Evolutionary conservation across 2,113 vertebrate genomes (phyloP).

Genomic region (Greenwoodochromis staneri): DNA sequence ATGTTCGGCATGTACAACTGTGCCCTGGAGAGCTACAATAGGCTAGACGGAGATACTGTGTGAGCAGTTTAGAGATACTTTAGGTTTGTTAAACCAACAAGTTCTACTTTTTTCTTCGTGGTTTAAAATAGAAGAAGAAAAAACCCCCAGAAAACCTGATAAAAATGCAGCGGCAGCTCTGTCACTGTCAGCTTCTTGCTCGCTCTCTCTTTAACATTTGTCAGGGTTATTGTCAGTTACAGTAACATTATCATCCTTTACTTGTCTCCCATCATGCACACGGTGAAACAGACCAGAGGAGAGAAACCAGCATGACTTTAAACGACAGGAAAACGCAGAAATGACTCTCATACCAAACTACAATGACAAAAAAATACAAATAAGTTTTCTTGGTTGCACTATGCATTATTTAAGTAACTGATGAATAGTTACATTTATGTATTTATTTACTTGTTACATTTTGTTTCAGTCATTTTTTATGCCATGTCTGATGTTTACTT

Average conservation of each 20-base stretch:
- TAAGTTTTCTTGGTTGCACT: fast-evolving
- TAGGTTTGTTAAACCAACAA: background rate
- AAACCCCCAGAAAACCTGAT: fast-evolving
- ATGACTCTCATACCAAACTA: background rate
- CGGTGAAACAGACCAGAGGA: background rate
- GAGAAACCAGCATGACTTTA: background rate
- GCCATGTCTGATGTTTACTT: fast-evolving
- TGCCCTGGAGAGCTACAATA: background rate
- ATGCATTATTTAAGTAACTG: fast-evolving
- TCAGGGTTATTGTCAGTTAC: background rate
- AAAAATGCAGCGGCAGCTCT: background rate
- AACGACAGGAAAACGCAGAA: background rate
- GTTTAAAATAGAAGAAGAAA: background rate
- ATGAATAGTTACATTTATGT: background rate
- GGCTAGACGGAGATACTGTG: background rate
- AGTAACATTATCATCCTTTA: background rate
- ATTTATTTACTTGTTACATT: background rate
- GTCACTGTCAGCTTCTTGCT: background rate
- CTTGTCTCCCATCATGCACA: background rate
- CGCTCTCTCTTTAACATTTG: background rate
- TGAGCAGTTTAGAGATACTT: background rate
- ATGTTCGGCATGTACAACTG: background rate
- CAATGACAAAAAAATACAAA: background rate
- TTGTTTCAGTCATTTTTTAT: background rate
- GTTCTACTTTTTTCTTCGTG: background rate